Conservation (phyloP, 2,888 invertebrate genomes). For the Drepana falcataria region DNA sequence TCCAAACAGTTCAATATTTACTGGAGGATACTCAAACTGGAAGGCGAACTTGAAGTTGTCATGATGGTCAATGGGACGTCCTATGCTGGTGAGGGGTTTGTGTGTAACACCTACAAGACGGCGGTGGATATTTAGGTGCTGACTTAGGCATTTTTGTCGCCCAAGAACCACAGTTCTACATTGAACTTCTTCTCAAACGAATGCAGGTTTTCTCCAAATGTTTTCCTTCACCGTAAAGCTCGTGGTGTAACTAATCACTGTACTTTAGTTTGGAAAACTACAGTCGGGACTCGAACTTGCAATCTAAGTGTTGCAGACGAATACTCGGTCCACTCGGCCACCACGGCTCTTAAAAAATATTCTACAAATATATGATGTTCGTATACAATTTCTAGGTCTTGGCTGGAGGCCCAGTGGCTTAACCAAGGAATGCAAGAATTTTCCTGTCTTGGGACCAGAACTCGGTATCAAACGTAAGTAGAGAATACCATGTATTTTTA, state of each 20-base stretch:
- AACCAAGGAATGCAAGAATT: constrained; percentile 88
- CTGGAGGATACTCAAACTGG: constrained; percentile 90
- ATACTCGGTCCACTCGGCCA: no score
- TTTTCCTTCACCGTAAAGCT: no score
- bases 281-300: no score
- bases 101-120: no score
- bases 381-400: constrained; percentile 76
- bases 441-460: constrained; percentile 80
- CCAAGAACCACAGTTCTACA: no score
- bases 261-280: no score
- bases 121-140: no score
- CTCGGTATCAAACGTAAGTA: constrained; percentile 50
- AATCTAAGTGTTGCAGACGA: no score
- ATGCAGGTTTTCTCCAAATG: no score
- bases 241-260: no score
- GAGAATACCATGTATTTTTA: neutral
- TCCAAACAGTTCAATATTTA: constrained; percentile 88
- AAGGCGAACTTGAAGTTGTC: constrained; percentile 92
- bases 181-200: no score
- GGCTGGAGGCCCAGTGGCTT: constrained; percentile 94
- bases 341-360: neutral
- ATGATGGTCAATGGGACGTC: constrained; percentile 93
- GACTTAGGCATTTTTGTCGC: no score
- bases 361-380: neutral
- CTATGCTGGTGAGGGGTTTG: constrained; percentile 79